Evolutionary conservation across 2,888 invertebrate species (phyloP).

Genomic region (Agrochola circellaris): DNA sequence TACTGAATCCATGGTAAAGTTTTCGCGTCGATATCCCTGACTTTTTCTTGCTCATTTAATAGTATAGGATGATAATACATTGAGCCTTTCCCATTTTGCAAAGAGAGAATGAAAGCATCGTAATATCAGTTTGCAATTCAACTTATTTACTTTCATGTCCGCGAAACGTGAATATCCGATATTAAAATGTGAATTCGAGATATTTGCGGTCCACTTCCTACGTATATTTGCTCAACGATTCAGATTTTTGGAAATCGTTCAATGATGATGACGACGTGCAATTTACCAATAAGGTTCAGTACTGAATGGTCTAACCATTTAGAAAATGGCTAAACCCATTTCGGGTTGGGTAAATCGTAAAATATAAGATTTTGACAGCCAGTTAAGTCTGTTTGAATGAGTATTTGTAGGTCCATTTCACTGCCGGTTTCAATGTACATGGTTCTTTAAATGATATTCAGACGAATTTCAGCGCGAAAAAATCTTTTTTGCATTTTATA

Average conservation of each 20-base stretch:
- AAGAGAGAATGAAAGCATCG: constrained; percentile 38
- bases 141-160: constrained; percentile 16
- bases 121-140: constrained; percentile 31
- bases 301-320: background rate
- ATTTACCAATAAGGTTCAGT: background rate
- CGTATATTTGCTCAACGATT: background rate
- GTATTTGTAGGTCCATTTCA: background rate
- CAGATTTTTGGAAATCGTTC: background rate
- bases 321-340: background rate
- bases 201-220: constrained; percentile 19
- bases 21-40: no score
- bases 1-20: no score
- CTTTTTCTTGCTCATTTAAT: no score
- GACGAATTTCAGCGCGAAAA: background rate
- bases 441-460: background rate
- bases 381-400: background rate
- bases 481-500: background rate
- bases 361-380: background rate
- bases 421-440: background rate
- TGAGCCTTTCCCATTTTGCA: constrained; percentile 16
- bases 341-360: background rate
- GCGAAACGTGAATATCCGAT: constrained; percentile 12
- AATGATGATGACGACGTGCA: background rate
- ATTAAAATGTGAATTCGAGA: constrained; percentile 21
- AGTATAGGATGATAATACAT: background rate